Evolutionary conservation across 2,113 vertebrate genomes (phyloP), one percentile per base, ranked within the genome.

Genomic region (Nestor notabilis): DNA sequence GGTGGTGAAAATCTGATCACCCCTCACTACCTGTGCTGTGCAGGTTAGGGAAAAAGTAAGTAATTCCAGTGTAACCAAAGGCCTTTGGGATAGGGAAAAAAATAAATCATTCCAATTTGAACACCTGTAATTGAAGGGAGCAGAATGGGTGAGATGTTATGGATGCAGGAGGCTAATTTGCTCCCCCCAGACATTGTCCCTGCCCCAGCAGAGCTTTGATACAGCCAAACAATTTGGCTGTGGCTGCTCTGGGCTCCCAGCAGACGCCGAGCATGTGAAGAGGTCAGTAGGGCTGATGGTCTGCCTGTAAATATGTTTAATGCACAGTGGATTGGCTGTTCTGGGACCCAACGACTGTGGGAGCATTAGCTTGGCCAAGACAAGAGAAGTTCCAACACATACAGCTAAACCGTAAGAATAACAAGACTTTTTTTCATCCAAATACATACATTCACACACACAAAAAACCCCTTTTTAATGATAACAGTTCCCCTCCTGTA

Each of bases 71-170:
- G 18, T 21, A 61, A 58, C 21, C 56, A 35, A 41, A 41, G 29
- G 7, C 3, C 31, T 65, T 37, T 16, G 37, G 17, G 18, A 20
- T 60, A 13, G 37, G 18, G 39, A 10, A 16, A 35, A 74, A 72
- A 71, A 16, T 4, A 52, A 41, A 27, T 4, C 29, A 13, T 13
- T 66, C 44, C 11, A 24, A 1, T 21, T 20, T 20, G 64, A 46
- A 44, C 4, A 0, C 41, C 39, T 74, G 12, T 33, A 29, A 19
- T 8, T 25, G 60, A 41, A 91, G 27, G 46, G 18, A 61, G 8
- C 21, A 64, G 43, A 23, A 25, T 47, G 31, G 31, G 52, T 75
- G 14, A 63, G 15, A n/a, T 0, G 0, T 9, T 11, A 7, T 0
- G 19, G 41, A 14, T 35, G 29, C 25, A 16, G 27, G 33, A 14